phyloP scores from a whole-genome alignment of 1,140 invertebrate species.

The Bathynomus jamesi region DNA sequence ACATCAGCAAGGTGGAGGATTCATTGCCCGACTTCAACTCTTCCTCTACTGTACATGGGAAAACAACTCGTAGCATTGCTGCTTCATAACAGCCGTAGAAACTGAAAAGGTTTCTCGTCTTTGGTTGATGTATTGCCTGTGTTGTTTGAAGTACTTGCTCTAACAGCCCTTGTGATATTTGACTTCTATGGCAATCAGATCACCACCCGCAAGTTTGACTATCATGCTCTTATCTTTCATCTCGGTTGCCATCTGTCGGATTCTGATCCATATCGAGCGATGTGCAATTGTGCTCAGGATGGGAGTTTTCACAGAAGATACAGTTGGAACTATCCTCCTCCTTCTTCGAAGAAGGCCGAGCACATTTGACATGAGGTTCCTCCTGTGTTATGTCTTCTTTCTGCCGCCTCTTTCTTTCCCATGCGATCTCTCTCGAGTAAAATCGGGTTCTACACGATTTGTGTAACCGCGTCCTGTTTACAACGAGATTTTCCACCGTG shows the following conservation, averaged over 20 bases:
- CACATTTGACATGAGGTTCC: neutral
- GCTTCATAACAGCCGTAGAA: neutral
- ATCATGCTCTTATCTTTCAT: conserved; percentile 4
- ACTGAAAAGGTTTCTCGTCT: neutral
- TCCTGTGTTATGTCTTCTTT: conserved; percentile 4
- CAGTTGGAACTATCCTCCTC: neutral
- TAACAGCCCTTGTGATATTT: too few relatives aligned
- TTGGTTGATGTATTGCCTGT: conserved; percentile 4
- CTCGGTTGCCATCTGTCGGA: conserved; percentile 1
- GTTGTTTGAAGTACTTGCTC: neutral
- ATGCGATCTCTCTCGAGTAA: too few relatives aligned
- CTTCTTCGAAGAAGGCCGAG: neutral
- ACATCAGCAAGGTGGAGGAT: too few relatives aligned
- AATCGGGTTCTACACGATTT: too few relatives aligned
- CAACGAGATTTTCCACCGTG: too few relatives aligned
- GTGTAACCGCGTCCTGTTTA: too few relatives aligned
- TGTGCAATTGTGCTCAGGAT: neutral
- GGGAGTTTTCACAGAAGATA: neutral
- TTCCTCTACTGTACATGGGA: too few relatives aligned
- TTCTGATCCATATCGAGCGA: neutral
- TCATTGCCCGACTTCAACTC: too few relatives aligned
- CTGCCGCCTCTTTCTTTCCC: conserved; percentile 3
- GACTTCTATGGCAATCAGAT: too few relatives aligned
- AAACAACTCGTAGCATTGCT: neutral
- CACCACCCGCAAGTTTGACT: conserved; percentile 1